A percentile compares a stretch with the other conserved stretches of the same genome.
These are phyloP conservation scores for Altica lythri DNA, from an alignment of 2,888 invertebrate genomes.

Conservation along the genomic window DNA sequence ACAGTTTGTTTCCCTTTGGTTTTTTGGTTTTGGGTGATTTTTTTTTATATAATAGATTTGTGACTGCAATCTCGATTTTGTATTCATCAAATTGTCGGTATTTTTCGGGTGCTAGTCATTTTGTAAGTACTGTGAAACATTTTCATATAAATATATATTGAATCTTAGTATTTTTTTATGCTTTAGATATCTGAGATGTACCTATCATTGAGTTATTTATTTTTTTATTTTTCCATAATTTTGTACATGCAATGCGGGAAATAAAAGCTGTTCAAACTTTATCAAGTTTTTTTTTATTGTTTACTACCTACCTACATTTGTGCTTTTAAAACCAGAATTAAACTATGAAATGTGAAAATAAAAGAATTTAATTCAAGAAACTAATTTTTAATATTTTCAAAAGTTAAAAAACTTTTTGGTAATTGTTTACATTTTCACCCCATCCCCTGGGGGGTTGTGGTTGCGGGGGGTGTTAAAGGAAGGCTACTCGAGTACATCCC, in stretches of 20 bases:
- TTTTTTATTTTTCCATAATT: slow-evolving; percentile 40
- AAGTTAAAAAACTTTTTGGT: too few species aligned
- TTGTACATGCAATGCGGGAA: slow-evolving; percentile 46
- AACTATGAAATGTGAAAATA: background rate
- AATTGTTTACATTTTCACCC: too few species aligned
- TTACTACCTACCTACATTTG: background rate
- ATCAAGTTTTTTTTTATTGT: slow-evolving; percentile 23
- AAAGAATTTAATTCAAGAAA: background rate
- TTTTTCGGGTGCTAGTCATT: slow-evolving; percentile 45
- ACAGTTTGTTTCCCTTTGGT: slow-evolving; percentile 49
- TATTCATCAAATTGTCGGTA: slow-evolving; percentile 30
- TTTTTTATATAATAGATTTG: slow-evolving; percentile 25
- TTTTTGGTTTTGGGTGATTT: slow-evolving; percentile 27
- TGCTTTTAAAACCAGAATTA: too few species aligned
- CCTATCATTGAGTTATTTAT: slow-evolving; percentile 38
- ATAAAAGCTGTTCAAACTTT: slow-evolving; percentile 52
- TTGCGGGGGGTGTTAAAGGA: too few species aligned
- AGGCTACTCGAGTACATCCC: too few species aligned
- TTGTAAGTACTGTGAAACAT: slow-evolving; percentile 40
- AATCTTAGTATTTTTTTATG: slow-evolving; percentile 29
- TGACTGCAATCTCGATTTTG: slow-evolving; percentile 32
- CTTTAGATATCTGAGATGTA: slow-evolving; percentile 38
- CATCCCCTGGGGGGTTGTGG: too few species aligned
- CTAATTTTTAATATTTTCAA: too few species aligned
- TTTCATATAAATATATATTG: slow-evolving; percentile 34